Conservation (phyloP, 2,888 invertebrate species). For the Parnassius smintheus region DNA sequence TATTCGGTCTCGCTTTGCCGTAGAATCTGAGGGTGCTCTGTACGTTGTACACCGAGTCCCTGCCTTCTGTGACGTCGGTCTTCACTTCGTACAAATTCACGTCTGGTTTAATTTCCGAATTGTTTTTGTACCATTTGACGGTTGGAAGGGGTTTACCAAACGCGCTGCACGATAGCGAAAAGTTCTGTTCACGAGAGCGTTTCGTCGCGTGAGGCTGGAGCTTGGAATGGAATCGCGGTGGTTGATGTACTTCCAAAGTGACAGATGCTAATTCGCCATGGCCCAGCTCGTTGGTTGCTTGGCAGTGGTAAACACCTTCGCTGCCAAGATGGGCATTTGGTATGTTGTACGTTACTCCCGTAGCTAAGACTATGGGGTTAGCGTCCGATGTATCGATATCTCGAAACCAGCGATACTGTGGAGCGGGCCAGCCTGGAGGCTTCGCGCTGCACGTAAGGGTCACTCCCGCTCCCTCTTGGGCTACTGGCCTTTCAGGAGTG, state of each 20-base stretch:
- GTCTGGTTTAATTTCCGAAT: constrained; percentile 88
- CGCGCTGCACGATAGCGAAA: constrained; percentile 91
- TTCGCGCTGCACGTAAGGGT: constrained; percentile 92
- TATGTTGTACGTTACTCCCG: constrained; percentile 92
- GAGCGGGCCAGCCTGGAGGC: constrained; percentile 96
- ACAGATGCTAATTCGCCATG: constrained; percentile 92
- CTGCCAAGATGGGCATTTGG: constrained; percentile 91
- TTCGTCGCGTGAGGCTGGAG: constrained; percentile 91
- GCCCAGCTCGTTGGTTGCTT: constrained; percentile 94
- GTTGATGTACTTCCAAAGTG: constrained; percentile 92
- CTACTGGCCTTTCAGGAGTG: constrained; percentile 91
- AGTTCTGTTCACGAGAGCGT: constrained; percentile 89
- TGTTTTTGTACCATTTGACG: constrained; percentile 93
- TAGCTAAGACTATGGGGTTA: constrained; percentile 85
- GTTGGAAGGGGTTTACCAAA: constrained; percentile 93
- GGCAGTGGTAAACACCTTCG: constrained; percentile 94
- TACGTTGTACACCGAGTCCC: constrained; percentile 90
- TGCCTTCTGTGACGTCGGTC: constrained; percentile 88
- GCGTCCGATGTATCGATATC: constrained; percentile 84
- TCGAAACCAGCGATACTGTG: constrained; percentile 94
- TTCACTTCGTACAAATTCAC: constrained; percentile 90
- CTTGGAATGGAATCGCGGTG: constrained; percentile 91
- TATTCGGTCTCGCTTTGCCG: constrained; percentile 88
- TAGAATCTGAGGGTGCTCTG: constrained; percentile 91
- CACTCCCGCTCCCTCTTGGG: constrained; percentile 90